Base-by-base conservation (phyloP, 2,888 invertebrate genomes). In the Scrobipalpa costella region DNA sequence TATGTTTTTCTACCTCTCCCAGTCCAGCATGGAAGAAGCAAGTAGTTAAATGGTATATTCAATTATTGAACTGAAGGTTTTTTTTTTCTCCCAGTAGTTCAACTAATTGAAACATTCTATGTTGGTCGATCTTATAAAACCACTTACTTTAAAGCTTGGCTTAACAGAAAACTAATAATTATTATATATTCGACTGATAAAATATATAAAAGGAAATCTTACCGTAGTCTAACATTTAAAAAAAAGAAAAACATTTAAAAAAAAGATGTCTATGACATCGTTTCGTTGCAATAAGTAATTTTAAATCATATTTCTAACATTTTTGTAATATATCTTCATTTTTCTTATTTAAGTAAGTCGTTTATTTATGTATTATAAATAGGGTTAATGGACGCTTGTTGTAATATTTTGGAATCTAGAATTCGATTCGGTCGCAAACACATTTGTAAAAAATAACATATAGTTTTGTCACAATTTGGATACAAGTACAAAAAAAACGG, bases 231-330 rank as follows among this genome's bases (percentile, higher is more conserved):
- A 61, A 59, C 62, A 33, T 72, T n/a, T n/a, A n/a, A 69, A 73
- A 69, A 69, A 69, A 65, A 69, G 19, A 72, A 69, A 75, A 71
- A 71, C 73, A 73, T 71, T 70, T 71, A 71, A 66, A 67, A 73
- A 61, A 61, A 50, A 47, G 80, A 75, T 81, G 84, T 84, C 81
- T 74, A 74, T 74, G 83, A 80, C 82, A 75, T 80, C 78, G 81
- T 71, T 66, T 69, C 66, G 84, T 86, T 87, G 89, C 89, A 88
- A 89, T 89, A 89, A 86, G 80, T 85, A 83, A 79, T 74, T 70
- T 72, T 72, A 61, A 60, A 58, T 57, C 33, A n/a, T n/a, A 47
- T 71, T 69, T 69, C 65, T 69, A 70, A 71, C 64, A 68, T 79
- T 81, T 82, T 77, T 86, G 78, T 85, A 84, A 81, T 78, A 80